Evolutionary conservation across 2,797 vertebrate genomes (phyloP), one percentile per base, ranked within the genome.

Genomic region (Poeciliopsis paucimaculata): DNA sequence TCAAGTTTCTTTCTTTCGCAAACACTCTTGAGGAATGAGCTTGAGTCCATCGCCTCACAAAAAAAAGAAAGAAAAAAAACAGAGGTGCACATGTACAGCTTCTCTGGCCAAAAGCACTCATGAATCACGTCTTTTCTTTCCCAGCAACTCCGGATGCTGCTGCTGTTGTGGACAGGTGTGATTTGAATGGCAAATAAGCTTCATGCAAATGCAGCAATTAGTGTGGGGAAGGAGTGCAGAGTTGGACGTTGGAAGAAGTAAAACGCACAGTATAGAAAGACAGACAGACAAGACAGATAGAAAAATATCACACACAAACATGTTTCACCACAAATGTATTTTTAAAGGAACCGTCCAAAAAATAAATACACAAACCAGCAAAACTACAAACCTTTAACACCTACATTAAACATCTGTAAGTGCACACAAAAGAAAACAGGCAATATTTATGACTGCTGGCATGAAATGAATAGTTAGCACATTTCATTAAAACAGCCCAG

Each of bases 131-230:
- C 60, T 46, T 80, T 51, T 83, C 75, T 81, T 47, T 78, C 46
- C 85, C 68, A 66, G 20, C 77, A 43, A 51, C 80, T 86, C 88
- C 75, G 82, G 91, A 91, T 77, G 77, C 74, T 81, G 84, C 76
- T 86, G 85, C 75, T 88, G 81, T 90, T 89, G 90, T 88, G 87
- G 88, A 79, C 78, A 77, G 81, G 79, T 87, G 84, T 77, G 84
- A 92, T 93, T 93, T 93, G 90, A 88, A 91, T 90, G 78, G 82
- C 78, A 94, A 93, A 93, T 90, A 28, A 75, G 57, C 47, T 23
- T 26, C 71, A 90, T 89, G 88, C 87, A 91, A 91, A 93, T 81
- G 77, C 12, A 81, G 49, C 46, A 77, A 88, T 80, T 75, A 66
- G 15, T 77, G 84, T 36, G 66, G 55, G 39, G 73, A 64, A 79